phyloP scores from a whole-genome alignment of 2,113 vertebrate species.

The Falcunculus frontatus region DNA sequence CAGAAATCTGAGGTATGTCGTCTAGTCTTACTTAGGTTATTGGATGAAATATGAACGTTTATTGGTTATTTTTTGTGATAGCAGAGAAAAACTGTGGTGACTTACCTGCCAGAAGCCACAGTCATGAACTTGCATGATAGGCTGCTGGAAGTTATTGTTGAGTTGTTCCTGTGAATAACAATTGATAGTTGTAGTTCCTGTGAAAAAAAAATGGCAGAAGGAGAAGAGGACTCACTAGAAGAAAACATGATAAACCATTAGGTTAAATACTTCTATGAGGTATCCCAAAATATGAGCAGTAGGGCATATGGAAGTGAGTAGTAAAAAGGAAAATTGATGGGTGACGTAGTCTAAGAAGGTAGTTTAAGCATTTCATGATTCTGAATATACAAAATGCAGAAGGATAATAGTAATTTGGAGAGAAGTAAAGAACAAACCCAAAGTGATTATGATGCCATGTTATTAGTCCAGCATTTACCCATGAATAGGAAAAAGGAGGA shows the following conservation, averaged over 20 bases:
- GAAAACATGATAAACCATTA: not conserved
- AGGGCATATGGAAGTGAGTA: not conserved
- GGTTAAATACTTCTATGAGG: not conserved
- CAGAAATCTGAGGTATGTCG: not conserved
- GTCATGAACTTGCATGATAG: not conserved
- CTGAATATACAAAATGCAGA: not conserved
- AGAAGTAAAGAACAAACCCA: not conserved
- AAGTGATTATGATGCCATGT: not conserved
- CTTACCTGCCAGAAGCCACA: not conserved
- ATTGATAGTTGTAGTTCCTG: not conserved
- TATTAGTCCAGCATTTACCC: not conserved
- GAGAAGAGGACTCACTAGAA: not conserved
- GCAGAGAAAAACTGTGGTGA: not conserved
- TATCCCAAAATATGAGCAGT: not conserved
- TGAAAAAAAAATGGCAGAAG: not conserved
- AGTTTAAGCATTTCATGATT: not conserved
- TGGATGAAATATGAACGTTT: not conserved
- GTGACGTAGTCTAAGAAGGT: not conserved
- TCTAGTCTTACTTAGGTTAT: not conserved
- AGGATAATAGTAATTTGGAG: not conserved
- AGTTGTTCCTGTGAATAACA: not conserved
- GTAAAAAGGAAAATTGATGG: not conserved
- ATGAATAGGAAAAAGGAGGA: not conserved
- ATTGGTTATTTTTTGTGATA: not conserved
- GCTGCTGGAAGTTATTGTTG: not conserved